Evolutionary conservation across 1,140 invertebrate species (phyloP).

Genomic region (Contarinia nasturtii): DNA sequence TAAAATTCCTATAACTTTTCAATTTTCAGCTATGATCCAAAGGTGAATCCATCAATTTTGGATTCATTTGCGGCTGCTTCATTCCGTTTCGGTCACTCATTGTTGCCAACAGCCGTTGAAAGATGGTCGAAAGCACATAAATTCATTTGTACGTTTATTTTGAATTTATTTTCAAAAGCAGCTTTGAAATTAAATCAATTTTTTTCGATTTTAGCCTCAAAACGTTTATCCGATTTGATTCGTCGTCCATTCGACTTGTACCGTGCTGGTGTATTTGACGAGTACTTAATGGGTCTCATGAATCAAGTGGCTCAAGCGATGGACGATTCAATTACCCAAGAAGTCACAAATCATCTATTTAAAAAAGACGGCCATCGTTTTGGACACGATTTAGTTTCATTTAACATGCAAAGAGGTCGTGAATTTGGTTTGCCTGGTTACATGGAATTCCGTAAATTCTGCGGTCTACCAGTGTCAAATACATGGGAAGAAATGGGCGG

Average conservation of each 20-base stretch:
- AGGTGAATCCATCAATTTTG: constrained; percentile 68
- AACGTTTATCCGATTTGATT: constrained; percentile 72
- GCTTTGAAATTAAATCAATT: background rate
- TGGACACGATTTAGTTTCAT: constrained; percentile 81
- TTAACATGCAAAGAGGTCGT: constrained; percentile 84
- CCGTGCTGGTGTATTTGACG: constrained; percentile 72
- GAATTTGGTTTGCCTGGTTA: constrained; percentile 85
- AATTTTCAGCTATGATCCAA: constrained; percentile 41
- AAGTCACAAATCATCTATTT: constrained; percentile 82
- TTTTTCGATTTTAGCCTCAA: constrained; percentile 48
- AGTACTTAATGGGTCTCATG: constrained; percentile 82
- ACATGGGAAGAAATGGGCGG: constrained; percentile 73
- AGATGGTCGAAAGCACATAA: constrained; percentile 86
- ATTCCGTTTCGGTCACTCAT: constrained; percentile 76
- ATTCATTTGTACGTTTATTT: constrained; percentile 49
- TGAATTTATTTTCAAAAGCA: too few species aligned
- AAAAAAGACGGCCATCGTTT: constrained; percentile 62
- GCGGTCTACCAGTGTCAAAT: constrained; percentile 59
- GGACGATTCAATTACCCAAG: constrained; percentile 84
- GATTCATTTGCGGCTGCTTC: constrained; percentile 76
- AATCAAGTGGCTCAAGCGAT: constrained; percentile 89
- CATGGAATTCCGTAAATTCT: constrained; percentile 84
- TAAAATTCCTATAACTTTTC: background rate
- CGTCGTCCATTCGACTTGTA: constrained; percentile 79
- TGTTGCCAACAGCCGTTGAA: constrained; percentile 72